Percentiles rank a stretch among this genome's conserved stretches.
Evolutionary conservation across 2,113 vertebrate genomes (phyloP).

Genomic region (Sinocyclocheilus anshuiensis): DNA sequence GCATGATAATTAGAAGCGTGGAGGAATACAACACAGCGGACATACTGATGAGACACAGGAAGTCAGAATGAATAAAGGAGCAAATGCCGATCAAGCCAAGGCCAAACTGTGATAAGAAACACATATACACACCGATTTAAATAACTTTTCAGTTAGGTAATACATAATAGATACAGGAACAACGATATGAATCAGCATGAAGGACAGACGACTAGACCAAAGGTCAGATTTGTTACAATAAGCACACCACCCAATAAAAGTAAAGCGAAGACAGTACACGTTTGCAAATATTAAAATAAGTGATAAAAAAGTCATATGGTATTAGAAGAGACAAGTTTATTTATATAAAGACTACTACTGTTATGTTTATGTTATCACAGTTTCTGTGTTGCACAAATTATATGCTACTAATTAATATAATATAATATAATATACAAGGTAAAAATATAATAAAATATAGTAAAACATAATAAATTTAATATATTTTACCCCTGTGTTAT

Average conservation of each 20-base stretch:
- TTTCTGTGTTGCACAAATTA: neutral
- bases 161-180: neutral
- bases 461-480: too few species aligned
- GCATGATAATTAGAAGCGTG: neutral
- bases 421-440: neutral
- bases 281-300: neutral
- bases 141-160: neutral
- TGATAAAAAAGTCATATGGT: neutral
- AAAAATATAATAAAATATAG: neutral
- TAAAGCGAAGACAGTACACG: neutral
- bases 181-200: neutral
- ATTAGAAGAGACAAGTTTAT: neutral
- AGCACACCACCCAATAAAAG: neutral
- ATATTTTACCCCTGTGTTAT: too few species aligned
- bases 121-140: neutral
- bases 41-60: neutral
- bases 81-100: conserved; percentile 4
- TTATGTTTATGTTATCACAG: neutral
- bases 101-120: neutral
- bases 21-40: neutral
- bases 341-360: neutral
- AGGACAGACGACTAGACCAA: neutral
- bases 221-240: neutral
- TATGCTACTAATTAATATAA: neutral
- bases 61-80: neutral